These are phyloP conservation scores for Ceriagrion tenellum DNA, from an alignment of 2,888 invertebrate genomes.

Conservation along the genomic window DNA sequence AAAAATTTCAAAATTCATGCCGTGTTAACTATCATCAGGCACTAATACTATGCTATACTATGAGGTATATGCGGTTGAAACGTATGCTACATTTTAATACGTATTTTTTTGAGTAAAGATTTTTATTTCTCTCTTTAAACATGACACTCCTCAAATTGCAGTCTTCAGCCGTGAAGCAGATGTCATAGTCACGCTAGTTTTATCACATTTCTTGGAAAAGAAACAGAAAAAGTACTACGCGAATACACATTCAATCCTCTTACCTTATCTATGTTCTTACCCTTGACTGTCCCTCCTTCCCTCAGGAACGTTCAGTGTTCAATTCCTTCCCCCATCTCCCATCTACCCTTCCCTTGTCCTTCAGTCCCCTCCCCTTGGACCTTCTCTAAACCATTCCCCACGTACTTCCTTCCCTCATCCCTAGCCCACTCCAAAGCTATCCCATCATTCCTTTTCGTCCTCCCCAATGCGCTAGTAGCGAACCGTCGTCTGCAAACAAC, in stretches of 20 bases:
- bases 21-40: no score
- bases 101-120: no score
- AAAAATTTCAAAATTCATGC: no score
- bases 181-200: neutral
- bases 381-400: neutral
- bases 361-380: neutral
- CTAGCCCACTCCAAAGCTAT: neutral
- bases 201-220: neutral
- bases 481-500: slow-evolving; percentile 59
- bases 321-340: neutral
- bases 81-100: no score
- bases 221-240: neutral
- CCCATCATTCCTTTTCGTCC: neutral
- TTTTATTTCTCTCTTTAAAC: no score
- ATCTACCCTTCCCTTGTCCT: no score
- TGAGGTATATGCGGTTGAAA: no score
- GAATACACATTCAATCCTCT: neutral
- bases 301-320: neutral
- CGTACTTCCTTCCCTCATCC: neutral
- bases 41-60: no score
- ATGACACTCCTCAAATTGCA: no score
- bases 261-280: neutral
- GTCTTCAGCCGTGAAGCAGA: no score
- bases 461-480: neutral
- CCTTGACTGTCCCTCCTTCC: neutral